Conservation (phyloP, 2,113 vertebrate genomes). For the Ptychochromis oligacanthus region DNA sequence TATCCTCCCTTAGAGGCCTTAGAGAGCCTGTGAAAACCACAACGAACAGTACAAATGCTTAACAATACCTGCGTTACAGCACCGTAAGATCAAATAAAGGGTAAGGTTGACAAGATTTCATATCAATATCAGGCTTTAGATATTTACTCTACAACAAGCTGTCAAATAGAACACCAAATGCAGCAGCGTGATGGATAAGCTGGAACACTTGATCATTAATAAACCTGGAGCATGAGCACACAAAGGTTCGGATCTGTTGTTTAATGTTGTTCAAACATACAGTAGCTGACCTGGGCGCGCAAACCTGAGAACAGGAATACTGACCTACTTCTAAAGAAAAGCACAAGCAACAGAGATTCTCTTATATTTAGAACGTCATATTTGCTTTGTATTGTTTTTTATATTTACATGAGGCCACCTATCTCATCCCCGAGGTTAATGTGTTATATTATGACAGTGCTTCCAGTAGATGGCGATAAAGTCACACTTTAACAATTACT, state of each 20-base stretch:
- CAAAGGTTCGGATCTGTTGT: no score
- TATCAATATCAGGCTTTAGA: no score
- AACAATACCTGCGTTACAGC: no score
- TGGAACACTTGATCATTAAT: neutral
- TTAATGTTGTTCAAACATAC: neutral
- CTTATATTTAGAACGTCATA: neutral
- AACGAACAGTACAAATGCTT: no score
- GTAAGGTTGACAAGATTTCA: no score
- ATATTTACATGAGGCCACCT: neutral
- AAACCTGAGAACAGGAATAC: neutral
- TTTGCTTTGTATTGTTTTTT: neutral
- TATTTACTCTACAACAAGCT: no score
- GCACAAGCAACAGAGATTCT: accelerated
- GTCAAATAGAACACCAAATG: no score
- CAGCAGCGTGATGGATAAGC: no score
- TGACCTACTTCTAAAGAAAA: neutral
- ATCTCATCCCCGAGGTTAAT: neutral
- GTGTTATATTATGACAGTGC: neutral
- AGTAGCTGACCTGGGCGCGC: neutral
- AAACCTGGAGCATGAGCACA: neutral
- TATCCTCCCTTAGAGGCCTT: no score
- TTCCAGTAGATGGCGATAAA: slow-evolving; percentile 36
- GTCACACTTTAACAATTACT: accelerated
- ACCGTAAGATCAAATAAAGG: no score
- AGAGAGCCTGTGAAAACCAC: no score